phyloP scores from a whole-genome alignment of 2,797 vertebrate genomes.

The Rhadinocentrus ornatus region DNA sequence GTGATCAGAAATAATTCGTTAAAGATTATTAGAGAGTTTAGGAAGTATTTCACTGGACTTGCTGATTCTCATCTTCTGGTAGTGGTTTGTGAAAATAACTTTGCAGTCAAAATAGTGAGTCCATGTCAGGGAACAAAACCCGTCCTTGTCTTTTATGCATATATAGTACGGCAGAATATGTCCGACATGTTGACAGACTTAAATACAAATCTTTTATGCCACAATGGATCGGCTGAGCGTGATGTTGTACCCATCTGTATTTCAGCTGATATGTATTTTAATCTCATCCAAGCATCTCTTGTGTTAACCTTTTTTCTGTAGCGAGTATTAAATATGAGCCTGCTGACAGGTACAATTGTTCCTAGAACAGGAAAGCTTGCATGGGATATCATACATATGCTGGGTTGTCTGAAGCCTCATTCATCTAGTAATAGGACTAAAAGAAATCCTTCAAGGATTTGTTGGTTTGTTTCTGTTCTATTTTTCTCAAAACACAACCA shows the following conservation, averaged over 20 bases:
- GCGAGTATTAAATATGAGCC: conserved; percentile 3
- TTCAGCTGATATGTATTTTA: conserved; percentile 19
- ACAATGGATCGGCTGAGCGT: conserved; percentile 29
- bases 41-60: conserved; percentile 47
- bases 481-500: not conserved
- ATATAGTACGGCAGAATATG: conserved; percentile 35
- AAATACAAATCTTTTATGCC: conserved; percentile 37
- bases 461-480: conserved; percentile 15
- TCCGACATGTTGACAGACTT: conserved; percentile 32
- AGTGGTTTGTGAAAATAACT: conserved; percentile 71
- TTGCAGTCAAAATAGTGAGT: conserved; percentile 70
- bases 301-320: not conserved
- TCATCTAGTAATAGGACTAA: conserved; percentile 11
- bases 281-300: not conserved
- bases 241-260: conserved; percentile 28
- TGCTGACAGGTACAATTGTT: not conserved
- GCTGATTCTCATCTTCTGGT: conserved; percentile 53
- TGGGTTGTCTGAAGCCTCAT: not conserved
- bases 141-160: conserved; percentile 57
- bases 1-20: conserved; percentile 21
- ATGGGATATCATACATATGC: conserved; percentile 1
- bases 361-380: not conserved
- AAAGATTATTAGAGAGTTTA: too few species aligned
- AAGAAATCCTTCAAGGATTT: conserved; percentile 17
- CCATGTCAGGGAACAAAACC: conserved; percentile 48